Evolutionary conservation across 2,113 vertebrate species (phyloP), one percentile per base, ranked within the genome.

Genomic region (Raphicerus campestris): DNA sequence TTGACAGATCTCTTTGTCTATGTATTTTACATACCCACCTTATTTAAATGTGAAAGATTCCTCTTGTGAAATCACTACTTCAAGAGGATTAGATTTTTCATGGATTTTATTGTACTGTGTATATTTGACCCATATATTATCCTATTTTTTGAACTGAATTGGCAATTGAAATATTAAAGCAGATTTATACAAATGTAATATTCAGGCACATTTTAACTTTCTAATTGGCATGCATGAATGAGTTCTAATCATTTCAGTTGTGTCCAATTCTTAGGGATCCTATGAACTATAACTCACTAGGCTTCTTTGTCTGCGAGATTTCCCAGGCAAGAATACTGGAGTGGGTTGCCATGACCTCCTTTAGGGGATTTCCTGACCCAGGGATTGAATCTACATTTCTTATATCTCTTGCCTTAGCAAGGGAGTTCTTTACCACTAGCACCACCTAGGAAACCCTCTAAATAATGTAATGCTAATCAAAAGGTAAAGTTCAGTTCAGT

Each of bases 1-100:
- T 81, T 94, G 93, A 94, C 86, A 97, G 30, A 45, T 98, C 2
- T 93, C 92, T 95, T 96, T 80, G 82, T 84, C n/a, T 94, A 5
- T 80, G 77, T 61, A 35, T 70, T 97, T 80, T 94, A 66, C 60
- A 77, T 73, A 77, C 32, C 32, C n/a, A 78, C 80, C 58, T 97
- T 91, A 66, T 94, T 91, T 84, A 96, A 93, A 87, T 84, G 63
- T 87, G 60, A 84, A 95, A 77, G 5, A 81, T 17, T 39, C 35
- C 7, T 58, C 20, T 15, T 87, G 10, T 88, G 70, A 91, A 96
- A 88, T 84, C 15, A 47, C 51, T 60, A 49, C 8, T 47, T 96
- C 56, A 89, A 56, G 8, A 15, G 26, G 35, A 87, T 85, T 94
- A 53, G 45, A 24, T 1, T 92, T 94, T 89, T 89, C 28, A 61